Evolutionary conservation across 2,888 invertebrate species (phyloP), one percentile per base, ranked within the genome.

Genomic region (Parnassius orleans): DNA sequence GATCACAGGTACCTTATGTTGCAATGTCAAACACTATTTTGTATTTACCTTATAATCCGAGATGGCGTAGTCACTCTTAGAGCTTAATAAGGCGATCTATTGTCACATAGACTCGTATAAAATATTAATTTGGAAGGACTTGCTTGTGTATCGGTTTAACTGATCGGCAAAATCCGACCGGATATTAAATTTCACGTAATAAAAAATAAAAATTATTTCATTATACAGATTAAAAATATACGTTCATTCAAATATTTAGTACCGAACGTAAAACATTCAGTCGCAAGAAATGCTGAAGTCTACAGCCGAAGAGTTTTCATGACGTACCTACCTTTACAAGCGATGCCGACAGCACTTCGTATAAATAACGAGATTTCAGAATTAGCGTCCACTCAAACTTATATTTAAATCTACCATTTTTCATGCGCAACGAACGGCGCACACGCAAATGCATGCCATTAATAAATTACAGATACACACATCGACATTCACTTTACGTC

Each of bases 391-490:
- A 82, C 81, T 81, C 78, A 81, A 78, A 82, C 81, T 72, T 79
- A 78, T 84, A 86, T 86, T 86, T 82, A 84, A 83, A 83, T 78
- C 77, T 68, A 76, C 79, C 80, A 86, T 88, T 86, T 88, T 86
- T 87, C 84, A 86, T 82, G 71, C 77, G 74, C 81, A 83, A 79
- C 81, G 75, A 83, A 77, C 79, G 72, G 79, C 77, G 84, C 81
- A 86, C 82, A 85, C 83, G 86, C 84, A 84, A 87, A 86, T 87
- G 85, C 86, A 81, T 73, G 74, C 77, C 86, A 86, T 86, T 85
- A 87, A 89, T 89, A 88, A 87, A 87, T 89, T 82, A 88, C 82
- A 81, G 76, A 84, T 80, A 81, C 85, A 84, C 85, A 86, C 83
- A 84, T 77, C 63, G 71, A 76, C 72, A 75, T 66, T 72, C 74